A percentile compares a stretch with the other conserved stretches of the same genome.
phyloP scores from a whole-genome alignment of 2,797 vertebrate species.

The Amniataba percoides region DNA sequence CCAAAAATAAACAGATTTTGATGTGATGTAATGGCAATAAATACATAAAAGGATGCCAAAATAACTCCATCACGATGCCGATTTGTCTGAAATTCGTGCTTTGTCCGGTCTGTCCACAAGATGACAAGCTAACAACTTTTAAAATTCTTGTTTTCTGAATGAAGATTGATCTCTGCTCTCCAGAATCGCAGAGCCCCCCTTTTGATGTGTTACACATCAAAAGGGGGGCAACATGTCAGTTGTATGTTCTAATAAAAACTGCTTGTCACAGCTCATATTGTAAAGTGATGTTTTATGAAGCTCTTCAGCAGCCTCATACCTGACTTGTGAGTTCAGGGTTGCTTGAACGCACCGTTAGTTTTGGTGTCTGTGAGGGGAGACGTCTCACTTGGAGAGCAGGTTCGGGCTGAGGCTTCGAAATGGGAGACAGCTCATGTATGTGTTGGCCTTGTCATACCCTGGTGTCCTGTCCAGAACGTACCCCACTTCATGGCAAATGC shows the following conservation, averaged over 20 bases:
- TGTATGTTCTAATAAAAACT: too few species aligned
- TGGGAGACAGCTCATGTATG: not conserved
- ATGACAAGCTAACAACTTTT: too few species aligned
- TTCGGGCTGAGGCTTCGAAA: not conserved
- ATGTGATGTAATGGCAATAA: too few species aligned
- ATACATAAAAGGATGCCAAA: too few species aligned
- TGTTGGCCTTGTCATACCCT: not conserved
- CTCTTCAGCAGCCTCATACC: not conserved
- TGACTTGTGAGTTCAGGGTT: not conserved
- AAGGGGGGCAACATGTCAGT: not conserved
- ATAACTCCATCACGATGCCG: too few species aligned
- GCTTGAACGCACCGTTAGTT: not conserved
- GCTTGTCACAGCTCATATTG: not conserved
- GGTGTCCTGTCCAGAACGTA: conserved; percentile 1
- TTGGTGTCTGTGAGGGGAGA: not conserved
- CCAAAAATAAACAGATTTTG: too few species aligned
- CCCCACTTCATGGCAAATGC: conserved; percentile 6
- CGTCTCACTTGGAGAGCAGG: not conserved
- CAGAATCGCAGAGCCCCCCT: too few species aligned
- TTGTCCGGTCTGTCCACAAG: too few species aligned
- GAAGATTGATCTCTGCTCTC: too few species aligned
- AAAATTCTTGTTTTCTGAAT: too few species aligned
- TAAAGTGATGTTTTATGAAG: not conserved
- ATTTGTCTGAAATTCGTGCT: too few species aligned
- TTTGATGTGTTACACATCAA: too few species aligned